phyloP scores from a whole-genome alignment of 2,888 invertebrate genomes.

The Agrochola litura region DNA sequence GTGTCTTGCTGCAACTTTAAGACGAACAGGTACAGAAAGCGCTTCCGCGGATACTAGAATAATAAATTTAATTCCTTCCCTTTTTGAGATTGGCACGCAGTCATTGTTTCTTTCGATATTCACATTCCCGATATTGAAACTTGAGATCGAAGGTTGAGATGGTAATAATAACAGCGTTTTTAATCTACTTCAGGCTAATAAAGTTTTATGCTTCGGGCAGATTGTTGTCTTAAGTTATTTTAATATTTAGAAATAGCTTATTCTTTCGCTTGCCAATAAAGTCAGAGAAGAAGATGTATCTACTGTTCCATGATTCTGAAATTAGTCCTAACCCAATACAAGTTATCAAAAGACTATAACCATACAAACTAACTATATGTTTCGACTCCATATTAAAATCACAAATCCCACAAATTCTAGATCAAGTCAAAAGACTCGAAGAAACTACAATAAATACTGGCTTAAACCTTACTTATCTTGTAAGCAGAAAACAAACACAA shows the following conservation, averaged over 20 bases:
- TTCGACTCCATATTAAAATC: not conserved
- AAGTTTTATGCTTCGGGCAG: slow-evolving; percentile 31
- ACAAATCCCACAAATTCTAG: slow-evolving; percentile 5
- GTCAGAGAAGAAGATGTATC: not conserved
- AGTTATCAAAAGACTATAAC: not conserved
- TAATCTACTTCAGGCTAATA: slow-evolving; percentile 44
- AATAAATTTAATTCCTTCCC: slow-evolving; percentile 82
- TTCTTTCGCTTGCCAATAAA: slow-evolving; percentile 1
- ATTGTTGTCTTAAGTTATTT: slow-evolving; percentile 32
- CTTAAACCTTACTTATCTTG: slow-evolving; percentile 46
- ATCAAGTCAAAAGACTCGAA: slow-evolving; percentile 9
- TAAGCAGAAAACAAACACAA: slow-evolving; percentile 43
- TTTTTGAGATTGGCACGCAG: slow-evolving; percentile 76
- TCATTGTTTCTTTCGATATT: slow-evolving; percentile 68
- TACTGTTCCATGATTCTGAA: not conserved
- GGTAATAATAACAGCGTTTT: slow-evolving; percentile 35
- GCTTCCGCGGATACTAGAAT: slow-evolving; percentile 76
- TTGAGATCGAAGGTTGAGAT: slow-evolving; percentile 38
- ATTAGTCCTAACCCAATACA: too few relatives aligned
- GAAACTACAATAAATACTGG: slow-evolving; percentile 35
- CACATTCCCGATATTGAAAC: slow-evolving; percentile 29
- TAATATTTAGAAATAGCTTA: slow-evolving; percentile 21
- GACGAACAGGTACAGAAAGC: slow-evolving; percentile 83
- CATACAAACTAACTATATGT: not conserved
- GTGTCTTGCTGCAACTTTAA: slow-evolving; percentile 89